Percentiles rank a stretch among this genome's conserved stretches.
phyloP scores from a whole-genome alignment of 2,797 vertebrate species.

The Enteromius trimaculatus region DNA sequence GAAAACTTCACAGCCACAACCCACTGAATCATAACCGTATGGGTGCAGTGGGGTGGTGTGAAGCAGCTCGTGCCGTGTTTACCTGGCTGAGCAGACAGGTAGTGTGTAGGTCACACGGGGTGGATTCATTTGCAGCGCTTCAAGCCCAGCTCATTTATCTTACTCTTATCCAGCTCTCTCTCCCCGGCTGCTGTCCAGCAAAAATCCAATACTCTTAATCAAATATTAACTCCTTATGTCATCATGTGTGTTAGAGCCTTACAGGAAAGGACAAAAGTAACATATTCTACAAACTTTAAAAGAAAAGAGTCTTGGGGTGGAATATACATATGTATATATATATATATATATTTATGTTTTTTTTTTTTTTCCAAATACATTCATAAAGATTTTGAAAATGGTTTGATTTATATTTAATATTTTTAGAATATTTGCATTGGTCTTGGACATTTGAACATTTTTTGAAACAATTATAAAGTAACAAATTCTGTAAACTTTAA shows the following conservation, averaged over 20 bases:
- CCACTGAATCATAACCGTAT: slow-evolving; percentile 47
- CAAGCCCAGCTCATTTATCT: slow-evolving; percentile 49
- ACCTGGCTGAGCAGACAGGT: slow-evolving; percentile 26
- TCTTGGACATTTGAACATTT: neutral
- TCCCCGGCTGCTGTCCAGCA: slow-evolving; percentile 45
- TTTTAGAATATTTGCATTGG: too few species aligned
- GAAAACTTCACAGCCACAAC: neutral
- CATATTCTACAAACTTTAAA: neutral
- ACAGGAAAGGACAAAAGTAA: neutral
- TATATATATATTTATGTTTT: too few species aligned
- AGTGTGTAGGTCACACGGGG: slow-evolving; percentile 47
- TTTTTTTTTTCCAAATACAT: too few species aligned
- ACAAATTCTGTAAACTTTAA: neutral
- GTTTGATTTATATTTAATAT: too few species aligned
- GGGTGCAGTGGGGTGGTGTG: slow-evolving; percentile 31
- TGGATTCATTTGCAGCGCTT: slow-evolving; percentile 50
- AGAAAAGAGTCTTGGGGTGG: neutral
- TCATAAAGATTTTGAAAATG: too few species aligned
- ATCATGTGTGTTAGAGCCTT: slow-evolving; percentile 27
- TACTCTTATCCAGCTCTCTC: slow-evolving; percentile 49
- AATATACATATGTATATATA: too few species aligned
- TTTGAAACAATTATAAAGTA: neutral
- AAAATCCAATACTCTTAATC: slow-evolving; percentile 56
- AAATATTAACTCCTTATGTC: slow-evolving; percentile 58
- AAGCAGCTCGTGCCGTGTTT: slow-evolving; percentile 26